Evolutionary conservation across 2,113 vertebrate species (phyloP).

Genomic region (Trichechus manatus): DNA sequence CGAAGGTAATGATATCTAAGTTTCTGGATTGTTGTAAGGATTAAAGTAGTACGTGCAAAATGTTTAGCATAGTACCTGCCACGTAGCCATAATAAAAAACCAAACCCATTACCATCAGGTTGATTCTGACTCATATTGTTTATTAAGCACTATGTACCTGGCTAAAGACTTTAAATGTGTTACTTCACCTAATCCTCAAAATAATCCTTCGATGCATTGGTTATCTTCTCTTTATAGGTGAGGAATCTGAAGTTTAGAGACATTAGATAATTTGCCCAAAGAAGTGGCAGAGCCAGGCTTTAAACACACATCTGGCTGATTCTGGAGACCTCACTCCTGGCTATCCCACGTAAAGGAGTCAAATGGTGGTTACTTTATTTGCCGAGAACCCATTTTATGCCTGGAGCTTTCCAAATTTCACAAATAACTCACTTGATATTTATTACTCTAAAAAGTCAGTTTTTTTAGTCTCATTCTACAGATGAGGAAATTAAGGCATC

Average conservation of each 20-base stretch:
- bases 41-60: not conserved
- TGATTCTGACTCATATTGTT: no score
- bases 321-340: not conserved
- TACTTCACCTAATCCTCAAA: not conserved
- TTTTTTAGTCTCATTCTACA: not conserved
- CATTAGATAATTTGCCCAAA: not conserved
- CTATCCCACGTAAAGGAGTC: not conserved
- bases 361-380: not conserved
- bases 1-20: not conserved
- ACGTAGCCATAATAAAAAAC: no score
- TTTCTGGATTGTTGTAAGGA: not conserved
- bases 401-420: not conserved
- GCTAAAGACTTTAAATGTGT: not conserved
- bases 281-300: not conserved
- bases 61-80: no score
- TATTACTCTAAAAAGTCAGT: not conserved
- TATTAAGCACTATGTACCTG: no score
- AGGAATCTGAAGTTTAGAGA: not conserved
- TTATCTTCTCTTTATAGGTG: not conserved
- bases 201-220: not conserved
- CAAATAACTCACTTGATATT: constrained; percentile 12
- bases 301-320: not conserved
- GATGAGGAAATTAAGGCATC: not conserved
- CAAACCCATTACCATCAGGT: no score
- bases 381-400: not conserved